Base-by-base conservation (phyloP, 1,140 invertebrate genomes). In the Pteromalus puparum region DNA sequence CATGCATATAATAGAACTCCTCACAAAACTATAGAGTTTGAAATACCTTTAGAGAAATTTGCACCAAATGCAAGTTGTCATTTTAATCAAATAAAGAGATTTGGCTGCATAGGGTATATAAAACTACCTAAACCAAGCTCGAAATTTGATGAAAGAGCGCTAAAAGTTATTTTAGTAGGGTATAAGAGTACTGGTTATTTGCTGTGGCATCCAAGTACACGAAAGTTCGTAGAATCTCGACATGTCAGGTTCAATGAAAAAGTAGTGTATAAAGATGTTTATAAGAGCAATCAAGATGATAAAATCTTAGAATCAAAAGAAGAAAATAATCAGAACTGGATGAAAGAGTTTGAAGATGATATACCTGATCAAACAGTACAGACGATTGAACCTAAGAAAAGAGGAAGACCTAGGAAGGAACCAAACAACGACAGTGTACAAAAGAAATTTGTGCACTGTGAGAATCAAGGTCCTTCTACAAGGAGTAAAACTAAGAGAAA, bases 1-100 rank as follows among this genome's bases (percentile, higher is more conserved):
- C 15, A 70, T 81, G 10, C 26, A 38, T 79, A 79, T 67, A 68
- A 79, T 38, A 67, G 53, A 79, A 79, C 77, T 67, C 77, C 61
- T 24, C 53, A n/a, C n/a, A n/a, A n/a, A n/a, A n/a, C 77, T 10
- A 38, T 38, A 30, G 72, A 73, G 12, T 73, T 34, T 38, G 34
- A 73, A 15, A 73, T n/a, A 18, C 72, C 72, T 38, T 34, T 34
- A 38, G 12, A 34, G 13, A 73, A 13, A 38, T 34, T 73, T 34
- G 21, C 67, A 24, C 21, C 21, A 70, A 70, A 12, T 24, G 67
- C 24, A 26, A 70, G 24, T n/a, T 70, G 30, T 73, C 28, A 73
- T n/a, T 9, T 73, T 18, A 30, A 73, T 5, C 28, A 73, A 34
- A 73, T 38, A 15, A 73, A 38, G 21, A 73, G 72, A 34, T 73